phyloP scores from a whole-genome alignment of 2,113 vertebrate genomes.

The Eonycteris spelaea region DNA sequence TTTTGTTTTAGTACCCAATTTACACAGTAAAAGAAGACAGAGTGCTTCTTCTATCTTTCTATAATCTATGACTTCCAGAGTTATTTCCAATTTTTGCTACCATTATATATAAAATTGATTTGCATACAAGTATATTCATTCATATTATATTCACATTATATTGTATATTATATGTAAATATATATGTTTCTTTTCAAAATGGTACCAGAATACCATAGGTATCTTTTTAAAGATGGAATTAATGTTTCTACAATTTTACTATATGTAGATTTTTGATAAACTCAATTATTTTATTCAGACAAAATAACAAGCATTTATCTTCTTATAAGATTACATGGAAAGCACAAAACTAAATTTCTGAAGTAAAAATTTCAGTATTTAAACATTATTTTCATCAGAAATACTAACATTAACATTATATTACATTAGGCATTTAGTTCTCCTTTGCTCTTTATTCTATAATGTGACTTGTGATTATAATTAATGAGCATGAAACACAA shows the following conservation, averaged over 20 bases:
- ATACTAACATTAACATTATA: background rate
- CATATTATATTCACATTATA: background rate
- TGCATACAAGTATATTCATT: background rate
- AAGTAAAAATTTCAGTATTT: background rate
- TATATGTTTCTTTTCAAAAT: background rate
- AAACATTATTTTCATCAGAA: background rate
- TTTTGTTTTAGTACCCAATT: background rate
- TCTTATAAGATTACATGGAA: background rate
- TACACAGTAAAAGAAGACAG: background rate
- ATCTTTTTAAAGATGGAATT: background rate
- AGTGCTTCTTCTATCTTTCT: background rate
- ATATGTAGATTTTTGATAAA: background rate
- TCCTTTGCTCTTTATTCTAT: background rate
- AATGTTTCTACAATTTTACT: too few species aligned
- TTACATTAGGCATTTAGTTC: background rate
- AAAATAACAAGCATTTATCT: background rate
- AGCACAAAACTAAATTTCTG: background rate
- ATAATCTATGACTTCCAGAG: background rate
- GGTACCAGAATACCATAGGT: background rate
- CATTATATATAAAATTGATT: background rate
- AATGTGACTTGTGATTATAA: background rate
- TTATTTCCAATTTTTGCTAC: background rate
- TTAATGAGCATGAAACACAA: background rate
- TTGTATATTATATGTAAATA: background rate
- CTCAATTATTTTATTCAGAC: background rate